phyloP scores from a whole-genome alignment of 2,797 vertebrate genomes.

The Dryobates pubescens region DNA sequence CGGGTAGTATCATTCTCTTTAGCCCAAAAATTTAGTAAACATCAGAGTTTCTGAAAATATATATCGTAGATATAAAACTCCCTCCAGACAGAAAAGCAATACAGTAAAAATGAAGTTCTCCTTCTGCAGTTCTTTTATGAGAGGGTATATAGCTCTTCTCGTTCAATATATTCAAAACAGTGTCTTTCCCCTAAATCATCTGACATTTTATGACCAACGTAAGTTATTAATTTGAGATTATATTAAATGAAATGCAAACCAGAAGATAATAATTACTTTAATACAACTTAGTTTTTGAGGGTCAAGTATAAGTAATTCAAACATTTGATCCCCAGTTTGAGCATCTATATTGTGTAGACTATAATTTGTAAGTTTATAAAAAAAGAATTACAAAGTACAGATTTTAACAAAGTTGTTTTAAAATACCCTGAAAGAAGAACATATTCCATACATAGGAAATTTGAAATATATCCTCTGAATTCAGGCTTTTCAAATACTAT shows the following conservation, averaged over 20 bases:
- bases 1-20: neutral
- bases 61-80: slow-evolving; percentile 63
- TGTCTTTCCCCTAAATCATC: slow-evolving; percentile 48
- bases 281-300: slow-evolving; percentile 12
- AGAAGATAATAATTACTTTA: slow-evolving; percentile 39
- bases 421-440: neutral
- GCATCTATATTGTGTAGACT: neutral
- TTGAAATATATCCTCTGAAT: neutral
- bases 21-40: slow-evolving; percentile 66
- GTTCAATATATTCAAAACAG: slow-evolving; percentile 2
- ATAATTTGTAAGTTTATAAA: neutral
- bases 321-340: neutral
- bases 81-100: slow-evolving; percentile 55
- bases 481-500: neutral
- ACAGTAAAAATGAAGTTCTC: slow-evolving; percentile 44
- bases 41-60: slow-evolving; percentile 55
- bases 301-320: slow-evolving; percentile 43
- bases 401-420: neutral
- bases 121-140: slow-evolving; percentile 48
- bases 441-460: neutral
- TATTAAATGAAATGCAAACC: slow-evolving; percentile 48
- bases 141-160: slow-evolving; percentile 10
- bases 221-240: slow-evolving; percentile 22
- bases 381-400: neutral
- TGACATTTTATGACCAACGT: neutral